Evolutionary conservation across 2,113 vertebrate genomes (phyloP).

Genomic region (Oreocharis arfaki): DNA sequence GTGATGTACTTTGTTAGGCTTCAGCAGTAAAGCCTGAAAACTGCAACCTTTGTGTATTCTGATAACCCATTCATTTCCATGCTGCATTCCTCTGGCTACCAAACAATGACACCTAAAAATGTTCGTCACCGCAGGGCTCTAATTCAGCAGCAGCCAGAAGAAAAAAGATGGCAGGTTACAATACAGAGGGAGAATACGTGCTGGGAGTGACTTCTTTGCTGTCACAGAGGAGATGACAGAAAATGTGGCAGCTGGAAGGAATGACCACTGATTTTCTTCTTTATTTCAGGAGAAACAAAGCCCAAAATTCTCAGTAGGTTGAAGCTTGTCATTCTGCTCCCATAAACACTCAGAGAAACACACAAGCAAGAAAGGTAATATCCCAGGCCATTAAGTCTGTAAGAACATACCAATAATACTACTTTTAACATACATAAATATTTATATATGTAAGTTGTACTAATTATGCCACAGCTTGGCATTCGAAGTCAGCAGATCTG

Average conservation of each 20-base stretch:
- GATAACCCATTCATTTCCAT: neutral
- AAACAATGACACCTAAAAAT: neutral
- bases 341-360: fast-evolving
- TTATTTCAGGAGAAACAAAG: neutral
- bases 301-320: neutral
- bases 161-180: neutral
- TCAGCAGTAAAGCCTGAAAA: neutral
- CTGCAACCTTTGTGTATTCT: neutral
- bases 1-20: neutral
- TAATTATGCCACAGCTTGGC: neutral
- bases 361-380: neutral
- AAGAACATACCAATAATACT: neutral
- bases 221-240: neutral
- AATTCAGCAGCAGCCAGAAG: neutral
- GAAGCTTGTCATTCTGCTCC: neutral
- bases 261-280: neutral
- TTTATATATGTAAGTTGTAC: neutral
- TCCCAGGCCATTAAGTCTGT: neutral
- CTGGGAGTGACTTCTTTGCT: neutral
- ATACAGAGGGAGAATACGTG: neutral
- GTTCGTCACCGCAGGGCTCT: neutral
- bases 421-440: neutral
- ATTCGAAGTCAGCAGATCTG: neutral
- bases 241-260: neutral
- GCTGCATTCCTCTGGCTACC: neutral